Base-by-base conservation (phyloP, 2,888 invertebrate species). In the Hydropsyche betteni region DNA sequence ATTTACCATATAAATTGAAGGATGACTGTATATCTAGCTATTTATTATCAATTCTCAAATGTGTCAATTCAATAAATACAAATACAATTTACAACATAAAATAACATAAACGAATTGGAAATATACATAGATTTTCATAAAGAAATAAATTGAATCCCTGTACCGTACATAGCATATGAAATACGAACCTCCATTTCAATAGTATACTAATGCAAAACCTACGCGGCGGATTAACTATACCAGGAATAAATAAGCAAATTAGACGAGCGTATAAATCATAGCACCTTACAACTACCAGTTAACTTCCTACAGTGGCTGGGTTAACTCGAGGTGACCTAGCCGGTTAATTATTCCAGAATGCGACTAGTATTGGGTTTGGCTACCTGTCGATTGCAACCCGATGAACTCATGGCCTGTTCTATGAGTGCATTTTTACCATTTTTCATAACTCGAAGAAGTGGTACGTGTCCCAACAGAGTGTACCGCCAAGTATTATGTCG, bases 361-460 rank as follows among this genome's bases (percentile, higher is more conserved):
- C 68, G 55, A 74, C 69, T 53, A 16, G 58, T 55, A 72, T 58
- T 10, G 73, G 69, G 73, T 50, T 69, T 14, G 76, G 73, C 76
- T 76, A 72, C 75, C 70, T 75, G 72, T 75, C 75, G 6, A 61
- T 68, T 68, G 72, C 50, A 68, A 52, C 72, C 50, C 12, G 68
- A 33, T 36, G 55, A 64, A 71, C 61, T 61, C 36, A 69, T 58
- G 34, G 34, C 33, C n/a, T 24, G n/a, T 74, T 68, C 68, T 34
- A 1, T 1, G 44, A 24, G 44, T 44, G 10, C 44, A 61, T 58
- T 38, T 6, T 36, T 10, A 38, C 55, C 44, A 58, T 55, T 52
- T 55, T 53, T 8, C 44, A 10, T 6, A 44, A 44, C 10, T 44
- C 10, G 10, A 44, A 44, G 10, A 44, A 44, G 44, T 8, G 44